Evolutionary conservation across 1,140 invertebrate genomes (phyloP).

Genomic region (Heliconius himera): DNA sequence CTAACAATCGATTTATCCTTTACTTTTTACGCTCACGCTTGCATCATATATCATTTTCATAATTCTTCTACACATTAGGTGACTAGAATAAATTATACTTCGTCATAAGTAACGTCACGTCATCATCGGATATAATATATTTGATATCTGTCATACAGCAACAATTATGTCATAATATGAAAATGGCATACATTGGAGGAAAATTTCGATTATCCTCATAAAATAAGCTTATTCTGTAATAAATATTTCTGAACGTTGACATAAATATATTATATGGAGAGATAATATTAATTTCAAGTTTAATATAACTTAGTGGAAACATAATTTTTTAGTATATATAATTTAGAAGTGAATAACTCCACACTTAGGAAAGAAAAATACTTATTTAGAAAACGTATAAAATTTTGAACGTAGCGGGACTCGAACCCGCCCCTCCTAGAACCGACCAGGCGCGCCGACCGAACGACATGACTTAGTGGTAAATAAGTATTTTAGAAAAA

Average conservation of each 20-base stretch:
- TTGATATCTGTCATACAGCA: conserved; percentile 13
- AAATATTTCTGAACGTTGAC: not conserved
- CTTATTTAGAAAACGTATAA: too few relatives aligned
- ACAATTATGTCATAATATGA: conserved; percentile 22
- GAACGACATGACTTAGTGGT: too few relatives aligned
- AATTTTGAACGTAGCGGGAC: too few relatives aligned
- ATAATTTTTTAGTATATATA: too few relatives aligned
- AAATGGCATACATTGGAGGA: conserved; percentile 17
- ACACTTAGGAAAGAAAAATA: too few relatives aligned
- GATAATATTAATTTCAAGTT: too few relatives aligned
- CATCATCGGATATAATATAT: conserved; percentile 8
- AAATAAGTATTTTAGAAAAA: too few relatives aligned
- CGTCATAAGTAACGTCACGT: conserved; percentile 1
- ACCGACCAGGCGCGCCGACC: too few relatives aligned
- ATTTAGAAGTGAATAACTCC: too few relatives aligned
- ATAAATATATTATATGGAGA: not conserved
- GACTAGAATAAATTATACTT: conserved; percentile 6
- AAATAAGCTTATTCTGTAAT: not conserved
- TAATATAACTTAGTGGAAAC: too few relatives aligned
- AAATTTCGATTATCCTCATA: conserved; percentile 2
- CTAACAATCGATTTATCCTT: not conserved
- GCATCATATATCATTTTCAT: not conserved
- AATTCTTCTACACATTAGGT: conserved; percentile 7
- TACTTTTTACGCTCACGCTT: not conserved
- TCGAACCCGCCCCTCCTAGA: too few relatives aligned